A percentile compares a stretch with the other conserved stretches of the same genome.
Evolutionary conservation across 35 echinoderm and acorn worm species (phyloP).

Genomic region (Eucidaris tribuloides): DNA sequence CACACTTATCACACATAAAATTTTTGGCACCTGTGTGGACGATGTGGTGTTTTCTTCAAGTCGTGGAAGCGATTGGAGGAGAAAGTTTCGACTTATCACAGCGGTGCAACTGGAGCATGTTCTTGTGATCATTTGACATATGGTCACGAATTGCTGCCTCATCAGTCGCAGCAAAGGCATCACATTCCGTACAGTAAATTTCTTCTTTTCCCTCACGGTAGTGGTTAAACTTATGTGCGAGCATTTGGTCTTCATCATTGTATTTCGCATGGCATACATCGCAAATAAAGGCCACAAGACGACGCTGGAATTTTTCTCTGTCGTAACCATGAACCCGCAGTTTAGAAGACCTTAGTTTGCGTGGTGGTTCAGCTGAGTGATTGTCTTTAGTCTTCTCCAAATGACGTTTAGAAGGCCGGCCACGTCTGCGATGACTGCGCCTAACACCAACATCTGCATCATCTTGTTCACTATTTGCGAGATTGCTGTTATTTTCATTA

Average conservation of each 20-base stretch:
- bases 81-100: conserved; percentile 75
- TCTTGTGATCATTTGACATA: conserved; percentile 63
- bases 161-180: conserved; percentile 2
- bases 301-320: conserved; percentile 17
- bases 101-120: conserved; percentile 65
- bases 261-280: conserved; percentile 57
- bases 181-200: conserved; percentile 79
- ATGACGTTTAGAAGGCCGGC: background rate
- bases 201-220: conserved; percentile 21
- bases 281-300: conserved; percentile 65
- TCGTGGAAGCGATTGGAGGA: conserved; percentile 71
- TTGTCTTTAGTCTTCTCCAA: background rate
- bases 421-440: background rate
- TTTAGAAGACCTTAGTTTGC: background rate
- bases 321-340: conserved; percentile 17
- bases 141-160: conserved; percentile 36
- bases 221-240: conserved; percentile 43
- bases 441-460: background rate
- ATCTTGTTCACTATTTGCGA: background rate
- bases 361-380: background rate
- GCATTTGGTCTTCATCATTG: conserved; percentile 50
- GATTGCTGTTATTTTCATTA: background rate
- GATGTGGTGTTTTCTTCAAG: conserved; percentile 72
- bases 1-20: conserved; percentile 84
- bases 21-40: conserved; percentile 69